phyloP scores from a whole-genome alignment of 2,113 vertebrate species.

The Mesembrinibis cayennensis region DNA sequence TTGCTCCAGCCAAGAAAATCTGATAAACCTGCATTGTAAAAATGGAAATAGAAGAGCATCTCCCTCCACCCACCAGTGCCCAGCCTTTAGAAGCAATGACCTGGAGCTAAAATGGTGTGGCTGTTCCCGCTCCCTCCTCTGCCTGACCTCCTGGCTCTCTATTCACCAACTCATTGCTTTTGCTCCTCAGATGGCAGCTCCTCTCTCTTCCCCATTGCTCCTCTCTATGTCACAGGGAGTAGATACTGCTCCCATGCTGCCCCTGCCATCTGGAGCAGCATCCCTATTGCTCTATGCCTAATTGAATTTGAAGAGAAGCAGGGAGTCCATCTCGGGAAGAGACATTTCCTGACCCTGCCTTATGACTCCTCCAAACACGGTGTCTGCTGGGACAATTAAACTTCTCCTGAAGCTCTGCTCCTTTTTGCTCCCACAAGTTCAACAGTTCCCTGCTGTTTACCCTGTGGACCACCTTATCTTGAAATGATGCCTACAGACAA shows the following conservation, averaged over 20 bases:
- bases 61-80: neutral
- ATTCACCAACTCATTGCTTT: neutral
- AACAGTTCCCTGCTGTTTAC: neutral
- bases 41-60: neutral
- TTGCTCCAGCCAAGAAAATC: neutral
- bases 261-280: constrained; percentile 15
- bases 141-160: neutral
- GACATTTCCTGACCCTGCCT: neutral
- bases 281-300: neutral
- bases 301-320: neutral
- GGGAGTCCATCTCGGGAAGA: neutral
- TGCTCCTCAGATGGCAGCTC: neutral
- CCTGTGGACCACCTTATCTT: neutral
- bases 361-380: neutral
- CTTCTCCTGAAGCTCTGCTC: neutral
- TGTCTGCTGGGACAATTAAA: neutral
- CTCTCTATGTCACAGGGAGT: rapidly evolving
- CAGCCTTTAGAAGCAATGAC: neutral
- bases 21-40: neutral
- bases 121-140: neutral
- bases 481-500: neutral
- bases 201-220: neutral
- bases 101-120: neutral
- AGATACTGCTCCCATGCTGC: neutral
- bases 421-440: neutral